These are phyloP conservation scores for Sorex araneus DNA, from an alignment of 2,113 vertebrate genomes.

Conservation along the genomic window DNA sequence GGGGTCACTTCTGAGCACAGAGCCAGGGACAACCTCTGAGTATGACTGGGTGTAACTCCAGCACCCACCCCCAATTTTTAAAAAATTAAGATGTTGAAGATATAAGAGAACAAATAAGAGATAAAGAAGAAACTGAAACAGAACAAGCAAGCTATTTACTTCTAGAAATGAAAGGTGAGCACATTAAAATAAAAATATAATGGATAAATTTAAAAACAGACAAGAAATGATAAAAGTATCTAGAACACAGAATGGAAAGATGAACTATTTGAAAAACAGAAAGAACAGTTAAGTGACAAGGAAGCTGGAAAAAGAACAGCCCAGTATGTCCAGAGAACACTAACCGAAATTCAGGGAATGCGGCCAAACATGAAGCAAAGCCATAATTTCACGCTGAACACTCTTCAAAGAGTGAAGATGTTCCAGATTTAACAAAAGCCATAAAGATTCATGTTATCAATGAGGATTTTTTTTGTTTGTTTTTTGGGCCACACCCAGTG, in stretches of 20 bases:
- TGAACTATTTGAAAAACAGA: background rate
- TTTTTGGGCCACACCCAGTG: too few relatives aligned
- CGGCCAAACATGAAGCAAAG: slow-evolving; percentile 19
- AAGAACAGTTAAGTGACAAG: background rate
- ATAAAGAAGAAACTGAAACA: slow-evolving; percentile 23
- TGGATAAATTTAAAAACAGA: slow-evolving; percentile 9
- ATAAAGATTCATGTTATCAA: background rate
- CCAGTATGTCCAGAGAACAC: background rate
- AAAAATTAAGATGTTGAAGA: too few relatives aligned
- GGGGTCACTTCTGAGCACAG: too few relatives aligned
- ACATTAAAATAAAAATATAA: slow-evolving; percentile 14
- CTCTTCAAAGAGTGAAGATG: background rate
- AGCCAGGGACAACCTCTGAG: too few relatives aligned
- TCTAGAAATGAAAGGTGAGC: slow-evolving; percentile 11
- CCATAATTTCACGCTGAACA: background rate
- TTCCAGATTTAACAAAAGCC: slow-evolving; percentile 38
- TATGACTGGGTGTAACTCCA: too few relatives aligned
- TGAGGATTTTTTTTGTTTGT: too few relatives aligned
- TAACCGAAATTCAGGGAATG: background rate
- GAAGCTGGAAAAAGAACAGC: background rate
- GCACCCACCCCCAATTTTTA: too few relatives aligned
- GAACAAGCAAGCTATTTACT: background rate
- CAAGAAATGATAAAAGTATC: slow-evolving; percentile 18
- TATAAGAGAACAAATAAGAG: slow-evolving; percentile 7
- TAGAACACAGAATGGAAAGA: background rate